phyloP scores from a whole-genome alignment of 1,140 invertebrate genomes.

The Antheraea mylitta region DNA sequence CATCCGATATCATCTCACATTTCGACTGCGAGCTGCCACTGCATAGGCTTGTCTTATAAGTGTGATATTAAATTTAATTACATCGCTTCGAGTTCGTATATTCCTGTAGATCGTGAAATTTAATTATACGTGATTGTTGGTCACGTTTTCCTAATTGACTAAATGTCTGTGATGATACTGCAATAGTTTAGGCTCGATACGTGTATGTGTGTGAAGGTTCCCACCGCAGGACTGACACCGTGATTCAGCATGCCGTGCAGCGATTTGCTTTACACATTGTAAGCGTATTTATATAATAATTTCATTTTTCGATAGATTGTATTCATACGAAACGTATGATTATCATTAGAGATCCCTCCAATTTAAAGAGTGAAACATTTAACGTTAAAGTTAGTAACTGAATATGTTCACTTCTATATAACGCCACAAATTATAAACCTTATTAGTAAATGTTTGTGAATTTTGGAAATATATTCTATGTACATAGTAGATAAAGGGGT shows the following conservation, averaged over 20 bases:
- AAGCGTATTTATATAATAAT: neutral
- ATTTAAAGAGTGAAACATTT: neutral
- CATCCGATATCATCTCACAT: slow-evolving; percentile 10
- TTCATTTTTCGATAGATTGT: neutral
- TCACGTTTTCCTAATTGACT: slow-evolving; percentile 68
- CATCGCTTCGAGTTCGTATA: slow-evolving; percentile 44
- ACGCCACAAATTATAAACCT: slow-evolving; percentile 2
- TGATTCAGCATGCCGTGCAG: slow-evolving; percentile 19
- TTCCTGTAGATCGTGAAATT: slow-evolving; percentile 43
- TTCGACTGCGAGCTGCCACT: slow-evolving; percentile 26
- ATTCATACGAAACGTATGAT: neutral
- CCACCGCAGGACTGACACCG: slow-evolving; percentile 44
- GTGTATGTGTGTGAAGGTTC: slow-evolving; percentile 54
- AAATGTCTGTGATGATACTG: slow-evolving; percentile 70
- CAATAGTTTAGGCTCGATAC: slow-evolving; percentile 50
- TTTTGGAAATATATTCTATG: slow-evolving; percentile 63
- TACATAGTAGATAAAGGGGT: slow-evolving; percentile 47
- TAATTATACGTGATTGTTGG: slow-evolving; percentile 51
- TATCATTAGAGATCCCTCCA: slow-evolving; percentile 6
- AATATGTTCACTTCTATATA: neutral
- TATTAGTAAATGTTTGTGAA: slow-evolving; percentile 20
- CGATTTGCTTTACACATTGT: slow-evolving; percentile 16
- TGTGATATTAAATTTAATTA: slow-evolving; percentile 44
- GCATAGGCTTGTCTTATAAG: slow-evolving; percentile 43
- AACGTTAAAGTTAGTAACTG: neutral